phyloP scores from a whole-genome alignment of 2,888 invertebrate species.

The Acleris holmiana region DNA sequence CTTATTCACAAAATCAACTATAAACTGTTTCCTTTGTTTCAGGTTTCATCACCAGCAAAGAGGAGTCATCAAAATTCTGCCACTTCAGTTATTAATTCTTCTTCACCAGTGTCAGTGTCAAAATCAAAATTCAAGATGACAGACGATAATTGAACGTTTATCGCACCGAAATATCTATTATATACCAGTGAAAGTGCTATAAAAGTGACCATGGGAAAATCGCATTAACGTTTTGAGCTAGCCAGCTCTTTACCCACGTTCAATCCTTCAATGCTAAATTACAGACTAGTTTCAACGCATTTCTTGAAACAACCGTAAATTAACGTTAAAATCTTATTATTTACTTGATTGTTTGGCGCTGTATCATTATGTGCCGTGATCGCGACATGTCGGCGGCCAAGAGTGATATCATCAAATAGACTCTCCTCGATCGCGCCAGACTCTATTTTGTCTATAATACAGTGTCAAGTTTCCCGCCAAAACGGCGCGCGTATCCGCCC shows the following conservation, averaged over 20 bases:
- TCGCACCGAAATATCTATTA: slow-evolving; percentile 23
- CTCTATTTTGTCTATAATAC: slow-evolving; percentile 49
- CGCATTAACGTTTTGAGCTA: slow-evolving; percentile 61
- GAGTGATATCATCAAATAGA: slow-evolving; percentile 79
- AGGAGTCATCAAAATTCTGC: slow-evolving; percentile 32
- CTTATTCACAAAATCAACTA: not conserved
- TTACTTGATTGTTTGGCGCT: slow-evolving; percentile 67
- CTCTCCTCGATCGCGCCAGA: slow-evolving; percentile 43
- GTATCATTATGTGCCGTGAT: slow-evolving; percentile 88
- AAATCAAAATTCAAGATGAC: slow-evolving; percentile 55
- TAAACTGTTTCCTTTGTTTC: slow-evolving; percentile 50
- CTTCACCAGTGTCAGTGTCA: slow-evolving; percentile 32
- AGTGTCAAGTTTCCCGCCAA: slow-evolving; percentile 69
- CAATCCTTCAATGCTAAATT: slow-evolving; percentile 91
- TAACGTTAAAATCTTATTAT: slow-evolving; percentile 42
- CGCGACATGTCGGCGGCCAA: slow-evolving; percentile 86
- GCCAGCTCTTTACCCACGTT: slow-evolving; percentile 61
- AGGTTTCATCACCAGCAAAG: slow-evolving; percentile 45
- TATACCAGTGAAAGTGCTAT: slow-evolving; percentile 27
- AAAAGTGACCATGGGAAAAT: slow-evolving; percentile 42
- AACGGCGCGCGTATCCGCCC: slow-evolving; percentile 71
- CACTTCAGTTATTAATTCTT: slow-evolving; percentile 15
- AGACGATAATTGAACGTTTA: slow-evolving; percentile 68
- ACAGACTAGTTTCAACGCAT: slow-evolving; percentile 96
- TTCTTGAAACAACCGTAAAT: slow-evolving; percentile 96